Evolutionary conservation across 2,113 vertebrate genomes (phyloP).

Genomic region (Toxostoma redivivum): DNA sequence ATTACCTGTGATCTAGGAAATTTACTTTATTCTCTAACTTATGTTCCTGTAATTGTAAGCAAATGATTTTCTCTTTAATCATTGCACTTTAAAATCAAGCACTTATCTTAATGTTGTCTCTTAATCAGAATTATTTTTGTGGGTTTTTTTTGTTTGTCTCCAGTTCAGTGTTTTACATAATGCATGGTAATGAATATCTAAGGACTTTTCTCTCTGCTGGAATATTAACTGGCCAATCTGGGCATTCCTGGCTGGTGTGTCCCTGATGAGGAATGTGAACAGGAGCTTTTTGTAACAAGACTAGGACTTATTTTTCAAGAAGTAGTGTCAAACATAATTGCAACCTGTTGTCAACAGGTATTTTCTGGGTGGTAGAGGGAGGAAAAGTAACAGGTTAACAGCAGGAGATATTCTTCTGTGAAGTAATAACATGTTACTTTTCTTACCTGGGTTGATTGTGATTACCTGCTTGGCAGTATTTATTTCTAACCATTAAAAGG

Average conservation of each 20-base stretch:
- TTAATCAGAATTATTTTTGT: background rate
- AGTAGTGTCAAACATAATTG: background rate
- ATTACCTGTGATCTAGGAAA: background rate
- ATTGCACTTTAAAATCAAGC: background rate
- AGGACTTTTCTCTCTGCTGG: background rate
- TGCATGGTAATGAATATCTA: background rate
- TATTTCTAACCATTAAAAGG: background rate
- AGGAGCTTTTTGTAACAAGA: background rate
- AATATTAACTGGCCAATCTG: background rate
- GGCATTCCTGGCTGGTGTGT: background rate
- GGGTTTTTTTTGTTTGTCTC: background rate
- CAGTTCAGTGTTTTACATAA: background rate
- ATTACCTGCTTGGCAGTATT: background rate
- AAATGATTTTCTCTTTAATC: background rate
- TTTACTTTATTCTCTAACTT: background rate
- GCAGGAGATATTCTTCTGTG: background rate
- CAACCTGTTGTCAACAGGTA: background rate
- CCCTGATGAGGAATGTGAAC: background rate
- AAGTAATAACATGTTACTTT: background rate
- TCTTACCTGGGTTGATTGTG: background rate
- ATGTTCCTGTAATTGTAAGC: background rate
- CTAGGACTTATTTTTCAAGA: background rate
- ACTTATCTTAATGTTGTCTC: background rate
- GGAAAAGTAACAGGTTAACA: background rate
- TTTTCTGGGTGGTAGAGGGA: background rate